Conservation (phyloP, 2,113 vertebrate genomes). For the Sialia sialis region DNA sequence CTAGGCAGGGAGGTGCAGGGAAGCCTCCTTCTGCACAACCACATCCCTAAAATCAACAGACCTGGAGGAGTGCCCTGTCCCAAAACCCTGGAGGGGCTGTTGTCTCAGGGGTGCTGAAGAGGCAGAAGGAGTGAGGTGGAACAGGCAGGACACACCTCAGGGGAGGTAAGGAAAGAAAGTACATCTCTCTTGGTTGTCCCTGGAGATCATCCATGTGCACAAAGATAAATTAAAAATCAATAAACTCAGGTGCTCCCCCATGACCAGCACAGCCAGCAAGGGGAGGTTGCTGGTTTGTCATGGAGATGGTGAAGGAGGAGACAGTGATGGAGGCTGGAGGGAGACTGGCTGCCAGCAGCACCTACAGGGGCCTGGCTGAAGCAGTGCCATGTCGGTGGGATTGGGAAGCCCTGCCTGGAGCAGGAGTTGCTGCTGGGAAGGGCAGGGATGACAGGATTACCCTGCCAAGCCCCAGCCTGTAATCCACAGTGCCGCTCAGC, state of each 20-base stretch:
- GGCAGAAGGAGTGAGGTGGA: background rate
- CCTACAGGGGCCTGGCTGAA: accelerated
- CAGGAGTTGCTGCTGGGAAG: background rate
- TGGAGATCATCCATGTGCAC: background rate
- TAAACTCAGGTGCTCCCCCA: background rate
- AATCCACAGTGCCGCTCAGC: background rate
- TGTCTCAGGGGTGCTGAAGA: background rate
- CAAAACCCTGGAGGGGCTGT: accelerated
- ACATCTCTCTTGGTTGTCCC: background rate
- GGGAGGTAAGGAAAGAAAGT: background rate
- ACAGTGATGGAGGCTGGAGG: background rate
- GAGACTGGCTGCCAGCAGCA: background rate
- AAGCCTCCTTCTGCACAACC: background rate
- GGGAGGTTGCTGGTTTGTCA: too few relatives aligned
- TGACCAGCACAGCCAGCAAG: accelerated
- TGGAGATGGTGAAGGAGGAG: background rate
- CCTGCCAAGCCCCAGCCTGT: background rate
- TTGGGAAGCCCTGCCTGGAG: background rate
- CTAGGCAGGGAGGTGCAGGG: background rate
- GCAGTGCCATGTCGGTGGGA: accelerated
- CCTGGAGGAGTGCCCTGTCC: background rate
- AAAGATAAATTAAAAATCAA: background rate
- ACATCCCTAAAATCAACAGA: background rate
- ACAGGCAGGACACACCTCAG: background rate
- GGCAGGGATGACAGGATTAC: conserved; percentile 54